Evolutionary conservation across 2,888 invertebrate genomes (phyloP).

Genomic region (Nematopogon swammerdamellus): DNA sequence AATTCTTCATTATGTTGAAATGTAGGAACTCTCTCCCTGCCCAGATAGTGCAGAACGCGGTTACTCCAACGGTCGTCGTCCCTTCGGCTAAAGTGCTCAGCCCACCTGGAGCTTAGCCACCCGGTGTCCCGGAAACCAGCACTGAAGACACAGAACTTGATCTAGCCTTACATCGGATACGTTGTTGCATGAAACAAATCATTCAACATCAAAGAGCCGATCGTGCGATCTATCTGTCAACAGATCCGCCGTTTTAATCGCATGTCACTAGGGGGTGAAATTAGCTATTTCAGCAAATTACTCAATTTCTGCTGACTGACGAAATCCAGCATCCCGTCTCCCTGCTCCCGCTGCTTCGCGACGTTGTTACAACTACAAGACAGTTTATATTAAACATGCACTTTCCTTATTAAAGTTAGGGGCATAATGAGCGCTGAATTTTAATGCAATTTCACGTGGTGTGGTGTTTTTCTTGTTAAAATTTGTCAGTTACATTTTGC

Average conservation of each 20-base stretch:
- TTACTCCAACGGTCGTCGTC: too few relatives aligned
- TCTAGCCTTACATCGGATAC: too few relatives aligned
- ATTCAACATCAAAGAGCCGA: too few relatives aligned
- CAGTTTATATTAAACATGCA: slow-evolving; percentile 19
- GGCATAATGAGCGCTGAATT: slow-evolving; percentile 4
- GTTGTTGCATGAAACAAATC: too few relatives aligned
- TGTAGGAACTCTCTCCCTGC: too few relatives aligned
- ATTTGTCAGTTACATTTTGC: not conserved
- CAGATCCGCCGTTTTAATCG: not conserved
- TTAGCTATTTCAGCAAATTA: slow-evolving; percentile 20
- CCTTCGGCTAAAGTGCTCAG: too few relatives aligned
- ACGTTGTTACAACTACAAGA: slow-evolving; percentile 6
- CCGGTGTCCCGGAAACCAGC: too few relatives aligned
- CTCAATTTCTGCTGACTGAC: slow-evolving; percentile 14
- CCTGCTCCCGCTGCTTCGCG: not conserved
- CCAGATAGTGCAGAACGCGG: too few relatives aligned
- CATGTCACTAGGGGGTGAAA: slow-evolving; percentile 13
- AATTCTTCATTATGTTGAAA: too few relatives aligned
- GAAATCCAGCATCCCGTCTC: slow-evolving; percentile 7
- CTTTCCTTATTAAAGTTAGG: slow-evolving; percentile 15
- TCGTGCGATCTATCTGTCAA: not conserved
- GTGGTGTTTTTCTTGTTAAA: not conserved
- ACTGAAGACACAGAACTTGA: too few relatives aligned
- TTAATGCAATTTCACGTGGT: not conserved
- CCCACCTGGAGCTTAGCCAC: too few relatives aligned